Base-by-base conservation (phyloP, 1,140 invertebrate genomes). In the Atopsyche davidsoni region DNA sequence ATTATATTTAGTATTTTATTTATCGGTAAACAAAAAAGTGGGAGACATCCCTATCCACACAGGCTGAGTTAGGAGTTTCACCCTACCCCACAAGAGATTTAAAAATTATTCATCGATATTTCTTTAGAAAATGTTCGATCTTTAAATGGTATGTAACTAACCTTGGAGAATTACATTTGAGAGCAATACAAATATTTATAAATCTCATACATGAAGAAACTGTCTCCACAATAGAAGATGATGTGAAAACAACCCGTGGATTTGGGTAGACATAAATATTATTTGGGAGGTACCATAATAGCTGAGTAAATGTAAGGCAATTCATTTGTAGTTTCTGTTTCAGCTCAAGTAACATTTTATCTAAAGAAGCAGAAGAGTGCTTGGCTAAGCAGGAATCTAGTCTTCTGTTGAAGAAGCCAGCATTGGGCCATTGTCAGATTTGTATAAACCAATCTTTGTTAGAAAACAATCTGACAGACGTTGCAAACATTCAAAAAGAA, bases 351-450 rank as follows among this genome's bases (percentile, higher is more conserved):
- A n/a, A 19, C 25, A 22, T 16, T 17, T 24, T 22, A 2, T 42
- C 40, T 42, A 10, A 19, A 4, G 40, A 42, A 22, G 22, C n/a
- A 7, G 25, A 42, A 42, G 25, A 22, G 2, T 16, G 22, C 10
- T 7, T 23, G 13, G 13, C 13, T n/a, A 22, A 18, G 7, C 9
- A 18, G 6, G 4, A 13, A 13, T 24, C 3, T 21, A 23, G 23
- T 52, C n/a, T 19, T 28, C n/a, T 46, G 10, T 24, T 42, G 14
- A 44, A 42, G 10, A 46, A 48, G 13, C 39, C 28, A 11, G 21
- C 38, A 22, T 36, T 23, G 16, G 41, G 16, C 44, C 16, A 49
- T 39, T 55, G 53, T 39, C 32, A 31, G 14, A 50, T 55, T 14
- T 55, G 53, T 39, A 16, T 32, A 6, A 17, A 55, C 18, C 4